Evolutionary conservation across 2,888 invertebrate genomes (phyloP).

Genomic region (Tinea trinotella): DNA sequence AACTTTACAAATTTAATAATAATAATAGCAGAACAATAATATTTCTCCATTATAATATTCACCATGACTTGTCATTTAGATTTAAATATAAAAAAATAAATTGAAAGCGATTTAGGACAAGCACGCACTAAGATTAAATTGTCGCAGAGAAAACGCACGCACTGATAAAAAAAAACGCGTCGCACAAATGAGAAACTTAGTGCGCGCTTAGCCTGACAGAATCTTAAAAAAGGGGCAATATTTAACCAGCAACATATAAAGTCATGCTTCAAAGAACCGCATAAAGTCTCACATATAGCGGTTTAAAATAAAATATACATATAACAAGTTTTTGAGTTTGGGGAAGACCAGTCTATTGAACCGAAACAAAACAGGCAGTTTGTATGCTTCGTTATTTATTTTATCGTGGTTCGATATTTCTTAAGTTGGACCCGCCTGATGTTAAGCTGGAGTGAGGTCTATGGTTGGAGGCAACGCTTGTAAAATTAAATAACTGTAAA

Average conservation of each 20-base stretch:
- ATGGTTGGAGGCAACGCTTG: too few relatives aligned
- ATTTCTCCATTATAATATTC: constrained; percentile 71
- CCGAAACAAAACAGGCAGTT: too few relatives aligned
- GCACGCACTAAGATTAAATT: too few relatives aligned
- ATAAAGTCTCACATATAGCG: background rate
- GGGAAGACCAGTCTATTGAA: too few relatives aligned
- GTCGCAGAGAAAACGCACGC: constrained; percentile 72
- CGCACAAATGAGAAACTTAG: too few relatives aligned
- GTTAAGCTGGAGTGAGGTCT: too few relatives aligned
- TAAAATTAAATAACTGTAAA: too few relatives aligned
- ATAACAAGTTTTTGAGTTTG: too few relatives aligned
- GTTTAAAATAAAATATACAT: background rate
- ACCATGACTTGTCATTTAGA: constrained; percentile 67
- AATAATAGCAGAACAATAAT: constrained; percentile 74
- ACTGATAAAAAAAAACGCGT: constrained; percentile 43
- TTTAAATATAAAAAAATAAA: constrained; percentile 66
- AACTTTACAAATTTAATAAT: constrained; percentile 74
- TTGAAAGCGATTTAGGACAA: too few relatives aligned
- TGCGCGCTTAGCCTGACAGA: background rate
- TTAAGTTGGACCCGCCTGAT: too few relatives aligned
- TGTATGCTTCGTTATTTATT: too few relatives aligned
- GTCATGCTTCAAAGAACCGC: background rate
- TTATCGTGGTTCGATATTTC: too few relatives aligned
- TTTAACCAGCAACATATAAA: constrained; percentile 46
- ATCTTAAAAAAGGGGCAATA: background rate